Evolutionary conservation across 2,797 vertebrate species (phyloP).

Genomic region (Leptodactylus fallax): DNA sequence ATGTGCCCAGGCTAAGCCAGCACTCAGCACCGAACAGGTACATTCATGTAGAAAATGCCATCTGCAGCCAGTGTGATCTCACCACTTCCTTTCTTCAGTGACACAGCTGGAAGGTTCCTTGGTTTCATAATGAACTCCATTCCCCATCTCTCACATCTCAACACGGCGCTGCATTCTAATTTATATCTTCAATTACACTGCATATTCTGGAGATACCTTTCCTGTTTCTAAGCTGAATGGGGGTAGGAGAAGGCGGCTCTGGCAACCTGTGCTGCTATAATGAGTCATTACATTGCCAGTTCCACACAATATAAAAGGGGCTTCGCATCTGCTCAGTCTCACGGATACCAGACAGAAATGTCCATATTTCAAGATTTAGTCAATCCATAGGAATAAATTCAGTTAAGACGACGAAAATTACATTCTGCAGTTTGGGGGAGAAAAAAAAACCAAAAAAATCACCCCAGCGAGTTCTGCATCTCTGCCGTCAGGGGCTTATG

Average conservation of each 20-base stretch:
- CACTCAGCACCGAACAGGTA: background rate
- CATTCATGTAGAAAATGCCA: slow-evolving; percentile 61
- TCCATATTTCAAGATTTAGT: slow-evolving; percentile 29
- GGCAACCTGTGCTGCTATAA: slow-evolving; percentile 70
- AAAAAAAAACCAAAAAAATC: background rate
- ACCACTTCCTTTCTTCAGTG: slow-evolving; percentile 75
- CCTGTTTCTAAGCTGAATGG: slow-evolving; percentile 70
- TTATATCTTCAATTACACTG: slow-evolving; percentile 82
- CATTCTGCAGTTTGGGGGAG: background rate
- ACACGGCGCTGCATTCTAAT: slow-evolving; percentile 83
- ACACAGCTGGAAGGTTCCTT: slow-evolving; percentile 82
- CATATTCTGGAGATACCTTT: slow-evolving; percentile 78
- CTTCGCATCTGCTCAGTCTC: slow-evolving; percentile 17
- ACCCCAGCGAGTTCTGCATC: slow-evolving; percentile 3
- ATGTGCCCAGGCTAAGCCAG: background rate
- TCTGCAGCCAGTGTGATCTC: slow-evolving; percentile 71
- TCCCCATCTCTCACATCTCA: slow-evolving; percentile 79
- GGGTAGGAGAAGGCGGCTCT: slow-evolving; percentile 61
- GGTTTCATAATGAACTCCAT: slow-evolving; percentile 81
- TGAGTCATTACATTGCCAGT: slow-evolving; percentile 66
- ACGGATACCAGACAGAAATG: background rate
- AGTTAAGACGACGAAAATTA: slow-evolving; percentile 16
- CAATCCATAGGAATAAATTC: slow-evolving; percentile 42
- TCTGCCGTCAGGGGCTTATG: background rate
- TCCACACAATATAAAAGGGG: slow-evolving; percentile 31